Percentiles rank a stretch among this genome's conserved stretches.
Evolutionary conservation across 2,113 vertebrate genomes (phyloP).

Genomic region (Egretta garzetta): DNA sequence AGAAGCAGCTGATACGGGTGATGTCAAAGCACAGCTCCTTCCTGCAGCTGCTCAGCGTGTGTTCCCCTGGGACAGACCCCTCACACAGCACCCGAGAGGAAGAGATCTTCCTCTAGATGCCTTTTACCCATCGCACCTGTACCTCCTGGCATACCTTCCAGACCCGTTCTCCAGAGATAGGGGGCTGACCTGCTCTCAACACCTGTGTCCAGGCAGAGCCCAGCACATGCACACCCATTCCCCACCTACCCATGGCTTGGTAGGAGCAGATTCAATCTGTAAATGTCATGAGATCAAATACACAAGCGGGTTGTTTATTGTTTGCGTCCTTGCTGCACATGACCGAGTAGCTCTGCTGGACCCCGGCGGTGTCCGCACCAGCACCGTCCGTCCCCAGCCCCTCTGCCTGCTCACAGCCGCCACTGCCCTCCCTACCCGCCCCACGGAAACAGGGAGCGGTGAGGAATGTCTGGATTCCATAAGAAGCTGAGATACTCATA

Average conservation of each 20-base stretch:
- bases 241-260: background rate
- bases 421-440: background rate
- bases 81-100: background rate
- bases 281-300: background rate
- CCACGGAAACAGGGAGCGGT: background rate
- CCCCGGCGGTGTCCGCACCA: background rate
- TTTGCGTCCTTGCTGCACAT: background rate
- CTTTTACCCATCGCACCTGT: background rate
- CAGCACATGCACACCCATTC: background rate
- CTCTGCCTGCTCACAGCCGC: background rate
- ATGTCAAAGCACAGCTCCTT: background rate
- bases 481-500: conserved; percentile 22
- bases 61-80: background rate
- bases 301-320: background rate
- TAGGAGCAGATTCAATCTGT: background rate
- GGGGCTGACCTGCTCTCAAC: background rate
- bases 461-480: conserved; percentile 36
- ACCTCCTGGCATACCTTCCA: background rate
- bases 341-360: background rate
- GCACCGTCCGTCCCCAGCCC: background rate
- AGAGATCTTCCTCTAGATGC: background rate
- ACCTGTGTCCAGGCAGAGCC: background rate
- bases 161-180: background rate
- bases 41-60: background rate
- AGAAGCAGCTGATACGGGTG: background rate